Evolutionary conservation across 2,113 vertebrate species (phyloP), one percentile per base, ranked within the genome.

Genomic region (Athene noctua): DNA sequence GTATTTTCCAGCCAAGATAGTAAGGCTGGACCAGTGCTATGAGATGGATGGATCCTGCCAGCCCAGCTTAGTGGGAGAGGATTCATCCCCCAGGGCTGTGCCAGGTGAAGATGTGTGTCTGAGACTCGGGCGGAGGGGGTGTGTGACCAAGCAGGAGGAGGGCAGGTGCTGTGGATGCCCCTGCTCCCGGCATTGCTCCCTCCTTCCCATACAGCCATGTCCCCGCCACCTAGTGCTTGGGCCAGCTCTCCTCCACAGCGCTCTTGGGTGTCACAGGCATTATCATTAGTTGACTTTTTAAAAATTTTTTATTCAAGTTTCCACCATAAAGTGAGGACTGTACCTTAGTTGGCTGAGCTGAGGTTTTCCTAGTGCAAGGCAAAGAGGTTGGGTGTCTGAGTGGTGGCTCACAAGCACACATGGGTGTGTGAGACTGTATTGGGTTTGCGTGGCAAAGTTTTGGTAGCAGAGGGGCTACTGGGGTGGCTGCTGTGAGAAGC

Each of bases 71-170:
- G 30, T 18, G 34, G 70, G 62, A 38, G 46, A 34, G 1, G 1
- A 26, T 34, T 71, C 54, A 16, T 29, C 3, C 26, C 30, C 0
- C 0, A 13, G 20, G 34, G 15, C 80, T 42, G 59, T 67, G 30
- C 52, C 30, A 34, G 65, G 32, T 30, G 34, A 46, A 40, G 65
- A 30, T 2, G 3, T 57, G 51, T 23, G 30, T 44, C 55, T 63
- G 70, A 22, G 49, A 57, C 9, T 11, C 0, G 2, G 52, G 4
- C 11, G 42, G 42, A 6, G 42, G 42, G n/a, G 13, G 11, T 2
- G 2, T 40, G 46, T 34, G 51, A 29, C 32, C 30, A 34, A 75
- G 68, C 55, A 49, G 42, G 29, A 80, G 34, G 4, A 38, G 11
- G 19, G 25, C 27, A 19, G 40, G 29, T 0, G 5, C 30, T 61